Base-by-base conservation (phyloP, 2,888 invertebrate genomes). In the Volucella inanis region DNA sequence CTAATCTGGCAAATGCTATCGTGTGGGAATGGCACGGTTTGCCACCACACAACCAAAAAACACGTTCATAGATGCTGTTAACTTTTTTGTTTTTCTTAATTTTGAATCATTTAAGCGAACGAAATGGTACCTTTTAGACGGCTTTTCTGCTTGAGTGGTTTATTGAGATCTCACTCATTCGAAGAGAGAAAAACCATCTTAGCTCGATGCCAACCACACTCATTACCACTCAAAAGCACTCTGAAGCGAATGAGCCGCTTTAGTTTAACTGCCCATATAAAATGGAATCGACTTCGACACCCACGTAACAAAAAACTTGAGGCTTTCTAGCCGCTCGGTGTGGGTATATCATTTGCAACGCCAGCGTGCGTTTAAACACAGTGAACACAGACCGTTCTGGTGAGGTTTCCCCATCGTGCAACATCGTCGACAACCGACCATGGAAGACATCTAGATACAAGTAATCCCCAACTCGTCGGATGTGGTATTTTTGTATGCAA, bases 331-430 rank as follows among this genome's bases (percentile, higher is more conserved):
- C 59, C 49, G 71, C 68, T 65, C 67, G 49, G 61, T 85, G 85
- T 85, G 85, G 85, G 81, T 77, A 85, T 85, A 77, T 75, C 85
- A 77, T 71, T 85, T 81, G 76, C 80, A 76, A 72, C 81, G 77
- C 68, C 77, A 77, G 52, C 70, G 75, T 78, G 70, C 70, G 70
- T 75, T 64, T 83, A 62, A 68, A 64, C 43, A 50, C 43, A 65
- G 22, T 78, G 59, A 59, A 59, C 49, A 49, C 45, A 31, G 31
- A 31, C 6, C 50, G 62, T 50, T 83, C 50, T 31, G 52, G 39
- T 54, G 78, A 70, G 55, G 84, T 64, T 50, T 75, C 71, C 67
- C 76, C 71, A 76, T 62, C 65, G 75, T 43, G 15, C 41, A 12
- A 9, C 54, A 55, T 47, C 6, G 31, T 31, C 31, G 6, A 31